Evolutionary conservation across 2,888 invertebrate genomes (phyloP).

Genomic region (Catotricha subobsoleta): DNA sequence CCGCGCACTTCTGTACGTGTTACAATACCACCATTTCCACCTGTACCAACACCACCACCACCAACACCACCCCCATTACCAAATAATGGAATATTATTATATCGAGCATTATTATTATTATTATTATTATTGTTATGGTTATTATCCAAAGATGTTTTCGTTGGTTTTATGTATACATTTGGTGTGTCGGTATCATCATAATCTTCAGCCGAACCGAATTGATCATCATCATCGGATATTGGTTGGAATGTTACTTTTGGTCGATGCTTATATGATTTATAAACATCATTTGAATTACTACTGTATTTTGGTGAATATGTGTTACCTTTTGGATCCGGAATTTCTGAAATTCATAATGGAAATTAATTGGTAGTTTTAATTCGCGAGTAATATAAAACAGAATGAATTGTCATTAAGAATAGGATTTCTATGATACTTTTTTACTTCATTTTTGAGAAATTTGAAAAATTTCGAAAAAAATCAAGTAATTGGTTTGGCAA

Average conservation of each 20-base stretch:
- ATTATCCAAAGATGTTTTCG: conserved; percentile 17
- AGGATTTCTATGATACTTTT: too few relatives aligned
- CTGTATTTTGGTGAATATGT: conserved; percentile 34
- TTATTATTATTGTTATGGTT: background rate
- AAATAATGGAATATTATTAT: background rate
- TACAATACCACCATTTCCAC: conserved; percentile 12
- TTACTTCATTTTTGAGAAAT: too few relatives aligned
- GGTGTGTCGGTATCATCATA: conserved; percentile 37
- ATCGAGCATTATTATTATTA: conserved; percentile 2
- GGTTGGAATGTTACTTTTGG: conserved; percentile 29
- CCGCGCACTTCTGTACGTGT: conserved; percentile 22
- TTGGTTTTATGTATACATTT: conserved; percentile 24
- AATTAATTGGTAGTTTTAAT: background rate
- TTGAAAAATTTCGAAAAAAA: too few relatives aligned
- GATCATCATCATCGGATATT: conserved; percentile 39
- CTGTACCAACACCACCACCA: conserved; percentile 6
- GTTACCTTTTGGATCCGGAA: conserved; percentile 48
- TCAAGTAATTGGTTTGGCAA: too few relatives aligned
- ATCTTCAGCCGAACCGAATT: conserved; percentile 52
- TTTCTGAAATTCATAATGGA: conserved; percentile 36
- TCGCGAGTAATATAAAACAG: background rate
- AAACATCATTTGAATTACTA: conserved; percentile 28
- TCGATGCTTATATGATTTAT: conserved; percentile 22
- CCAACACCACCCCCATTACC: conserved; percentile 3
- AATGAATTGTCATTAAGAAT: background rate